Percentiles rank a stretch among this genome's conserved stretches.
phyloP scores from a whole-genome alignment of 2,888 invertebrate genomes.

The Troides oblongomaculatus region DNA sequence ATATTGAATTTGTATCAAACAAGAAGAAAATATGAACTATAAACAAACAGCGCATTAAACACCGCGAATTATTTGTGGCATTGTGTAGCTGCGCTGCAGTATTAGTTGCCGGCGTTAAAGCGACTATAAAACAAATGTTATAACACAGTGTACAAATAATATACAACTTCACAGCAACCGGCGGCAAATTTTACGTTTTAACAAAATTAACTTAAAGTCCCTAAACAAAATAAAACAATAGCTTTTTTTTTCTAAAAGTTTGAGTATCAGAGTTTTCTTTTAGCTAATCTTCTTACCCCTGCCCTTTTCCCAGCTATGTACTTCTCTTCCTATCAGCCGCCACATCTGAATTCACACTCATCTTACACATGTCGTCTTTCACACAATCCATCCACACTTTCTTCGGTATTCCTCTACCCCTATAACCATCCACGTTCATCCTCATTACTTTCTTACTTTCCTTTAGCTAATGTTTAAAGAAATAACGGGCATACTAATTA shows the following conservation, averaged over 20 bases:
- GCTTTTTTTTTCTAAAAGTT: neutral
- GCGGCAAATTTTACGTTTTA: neutral
- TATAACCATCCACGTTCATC: too few relatives aligned
- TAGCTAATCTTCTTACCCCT: too few relatives aligned
- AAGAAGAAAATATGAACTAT: conserved; percentile 2
- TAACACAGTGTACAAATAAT: conserved; percentile 5
- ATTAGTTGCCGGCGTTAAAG: conserved; percentile 29
- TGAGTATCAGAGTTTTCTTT: neutral
- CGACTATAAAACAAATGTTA: conserved; percentile 31
- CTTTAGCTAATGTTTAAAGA: too few relatives aligned
- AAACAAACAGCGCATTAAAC: conserved; percentile 6
- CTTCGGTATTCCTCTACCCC: too few relatives aligned
- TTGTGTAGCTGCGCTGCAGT: conserved; percentile 25
- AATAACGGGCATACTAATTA: too few relatives aligned
- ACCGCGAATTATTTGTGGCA: conserved; percentile 12
- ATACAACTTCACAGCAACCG: neutral
- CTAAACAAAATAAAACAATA: neutral
- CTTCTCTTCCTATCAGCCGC: too few relatives aligned
- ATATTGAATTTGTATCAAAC: neutral
- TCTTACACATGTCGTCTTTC: too few relatives aligned
- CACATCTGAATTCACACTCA: too few relatives aligned
- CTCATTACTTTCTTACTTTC: too few relatives aligned
- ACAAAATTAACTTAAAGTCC: neutral
- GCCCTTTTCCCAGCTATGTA: too few relatives aligned
- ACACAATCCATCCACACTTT: too few relatives aligned